These are phyloP conservation scores for Odobenus rosmarus DNA, from an alignment of 2,113 vertebrate species.

Conservation along the genomic window DNA sequence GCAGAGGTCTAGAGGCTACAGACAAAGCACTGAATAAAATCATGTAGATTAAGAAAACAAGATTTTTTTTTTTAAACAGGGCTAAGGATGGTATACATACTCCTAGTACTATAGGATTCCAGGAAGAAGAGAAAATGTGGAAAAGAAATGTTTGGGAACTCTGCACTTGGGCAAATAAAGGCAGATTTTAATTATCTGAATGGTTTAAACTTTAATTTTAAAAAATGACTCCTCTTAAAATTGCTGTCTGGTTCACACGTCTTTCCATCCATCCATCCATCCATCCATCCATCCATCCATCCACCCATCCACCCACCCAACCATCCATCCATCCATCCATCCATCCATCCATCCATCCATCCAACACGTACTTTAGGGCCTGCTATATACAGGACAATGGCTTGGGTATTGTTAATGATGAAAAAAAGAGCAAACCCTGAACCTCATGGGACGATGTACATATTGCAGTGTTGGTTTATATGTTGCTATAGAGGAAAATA, in stretches of 20 bases:
- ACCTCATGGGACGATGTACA: background rate
- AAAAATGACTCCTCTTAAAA: constrained; percentile 5
- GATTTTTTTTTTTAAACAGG: background rate
- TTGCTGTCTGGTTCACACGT: background rate
- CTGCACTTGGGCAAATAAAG: background rate
- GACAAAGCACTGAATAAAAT: background rate
- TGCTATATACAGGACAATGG: background rate
- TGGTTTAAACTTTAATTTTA: background rate
- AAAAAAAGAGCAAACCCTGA: background rate
- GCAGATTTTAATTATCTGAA: background rate
- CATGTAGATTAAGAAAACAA: background rate
- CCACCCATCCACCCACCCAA: background rate
- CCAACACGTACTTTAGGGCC: background rate
- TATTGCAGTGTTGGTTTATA: background rate
- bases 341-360: background rate
- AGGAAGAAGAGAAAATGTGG: background rate
- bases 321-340: background rate
- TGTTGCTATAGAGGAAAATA: background rate
- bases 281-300: background rate
- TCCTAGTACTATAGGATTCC: background rate
- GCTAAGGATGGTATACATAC: background rate
- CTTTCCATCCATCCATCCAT: background rate
- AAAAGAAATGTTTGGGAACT: background rate
- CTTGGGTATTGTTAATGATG: background rate
- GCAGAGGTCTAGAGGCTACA: background rate